Evolutionary conservation across 1,140 invertebrate species (phyloP).

Genomic region (Melipona quadrifasciata): DNA sequence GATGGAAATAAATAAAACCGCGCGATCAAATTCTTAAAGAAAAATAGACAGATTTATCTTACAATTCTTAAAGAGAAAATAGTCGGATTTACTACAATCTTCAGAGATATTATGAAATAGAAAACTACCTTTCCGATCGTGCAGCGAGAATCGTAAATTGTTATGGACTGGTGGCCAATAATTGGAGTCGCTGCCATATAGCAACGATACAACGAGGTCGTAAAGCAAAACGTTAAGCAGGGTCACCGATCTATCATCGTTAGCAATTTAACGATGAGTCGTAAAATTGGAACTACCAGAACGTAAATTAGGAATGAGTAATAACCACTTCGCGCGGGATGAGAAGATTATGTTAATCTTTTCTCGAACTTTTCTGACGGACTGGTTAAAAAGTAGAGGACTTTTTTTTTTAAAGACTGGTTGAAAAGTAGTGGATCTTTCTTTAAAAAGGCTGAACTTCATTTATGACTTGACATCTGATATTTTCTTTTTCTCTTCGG

Average conservation of each 20-base stretch:
- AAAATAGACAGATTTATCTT: background rate
- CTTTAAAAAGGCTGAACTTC: no score
- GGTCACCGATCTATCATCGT: background rate
- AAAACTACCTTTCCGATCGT: no score
- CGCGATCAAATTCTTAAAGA: background rate
- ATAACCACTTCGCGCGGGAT: no score
- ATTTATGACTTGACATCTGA: no score
- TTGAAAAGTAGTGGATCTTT: no score
- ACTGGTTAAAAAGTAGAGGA: no score
- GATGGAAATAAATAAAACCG: background rate
- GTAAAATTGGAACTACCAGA: background rate
- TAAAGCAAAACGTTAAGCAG: background rate
- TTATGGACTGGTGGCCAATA: background rate
- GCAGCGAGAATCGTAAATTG: no score
- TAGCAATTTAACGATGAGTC: background rate
- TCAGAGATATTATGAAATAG: background rate
- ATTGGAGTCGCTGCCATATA: background rate
- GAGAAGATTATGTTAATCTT: no score
- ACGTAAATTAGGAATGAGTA: background rate
- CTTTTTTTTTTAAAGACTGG: no score
- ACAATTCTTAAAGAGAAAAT: no score
- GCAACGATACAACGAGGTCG: background rate
- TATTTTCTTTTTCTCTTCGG: no score
- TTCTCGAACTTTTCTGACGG: no score
- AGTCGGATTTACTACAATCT: background rate